phyloP scores from a whole-genome alignment of 2,888 invertebrate genomes.

The Caenorhabditis zanzibari region DNA sequence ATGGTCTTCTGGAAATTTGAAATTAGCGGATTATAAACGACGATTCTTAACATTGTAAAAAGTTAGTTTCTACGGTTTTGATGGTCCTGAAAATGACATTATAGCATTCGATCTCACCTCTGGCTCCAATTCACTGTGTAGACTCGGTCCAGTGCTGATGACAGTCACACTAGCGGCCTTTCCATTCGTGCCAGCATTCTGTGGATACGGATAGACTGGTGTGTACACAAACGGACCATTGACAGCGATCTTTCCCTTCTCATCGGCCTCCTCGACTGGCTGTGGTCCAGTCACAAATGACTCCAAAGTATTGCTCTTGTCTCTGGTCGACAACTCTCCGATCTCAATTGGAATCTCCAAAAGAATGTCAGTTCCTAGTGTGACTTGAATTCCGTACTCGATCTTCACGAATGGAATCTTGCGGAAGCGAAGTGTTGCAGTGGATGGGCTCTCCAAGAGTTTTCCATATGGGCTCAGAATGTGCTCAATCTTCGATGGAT shows the following conservation, averaged over 20 bases:
- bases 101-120: constrained; percentile 41
- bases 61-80: too few species aligned
- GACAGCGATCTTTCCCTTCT: constrained; percentile 72
- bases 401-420: constrained; percentile 73
- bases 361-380: constrained; percentile 68
- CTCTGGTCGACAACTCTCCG: constrained; percentile 70
- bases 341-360: constrained; percentile 73
- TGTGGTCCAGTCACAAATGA: constrained; percentile 73
- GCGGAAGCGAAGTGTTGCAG: constrained; percentile 74
- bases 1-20: constrained; percentile 56
- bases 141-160: constrained; percentile 34
- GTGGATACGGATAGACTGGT: constrained; percentile 72
- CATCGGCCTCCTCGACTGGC: constrained; percentile 74
- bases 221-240: constrained; percentile 76
- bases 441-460: constrained; percentile 72
- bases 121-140: constrained; percentile 4
- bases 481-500: constrained; percentile 63
- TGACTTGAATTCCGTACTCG: constrained; percentile 76
- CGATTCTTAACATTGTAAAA: too few species aligned
- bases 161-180: constrained; percentile 34
- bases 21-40: too few species aligned
- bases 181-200: constrained; percentile 46
- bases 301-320: constrained; percentile 56
- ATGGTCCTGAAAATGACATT: too few species aligned
- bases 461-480: constrained; percentile 66